Conservation (phyloP, 2,113 vertebrate genomes). For the Megatriorchis doriae region DNA sequence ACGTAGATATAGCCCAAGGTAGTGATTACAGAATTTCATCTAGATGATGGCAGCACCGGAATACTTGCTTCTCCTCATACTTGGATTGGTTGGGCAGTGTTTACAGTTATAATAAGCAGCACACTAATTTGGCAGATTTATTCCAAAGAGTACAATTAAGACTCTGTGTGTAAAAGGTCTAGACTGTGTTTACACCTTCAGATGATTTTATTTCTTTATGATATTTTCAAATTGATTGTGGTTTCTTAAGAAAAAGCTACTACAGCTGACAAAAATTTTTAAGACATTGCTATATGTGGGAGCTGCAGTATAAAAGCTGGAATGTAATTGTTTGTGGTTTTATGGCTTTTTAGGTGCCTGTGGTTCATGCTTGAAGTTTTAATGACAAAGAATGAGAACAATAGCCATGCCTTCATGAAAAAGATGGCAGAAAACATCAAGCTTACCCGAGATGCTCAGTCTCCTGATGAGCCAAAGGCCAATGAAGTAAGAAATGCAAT, state of each 20-base stretch:
- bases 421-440: slow-evolving; percentile 99
- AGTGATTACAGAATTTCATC: background rate
- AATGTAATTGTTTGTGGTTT: slow-evolving; percentile 28
- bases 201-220: background rate
- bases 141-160: background rate
- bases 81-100: background rate
- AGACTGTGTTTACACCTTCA: background rate
- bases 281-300: background rate
- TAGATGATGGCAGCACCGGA: background rate
- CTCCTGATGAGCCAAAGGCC: slow-evolving; percentile 92
- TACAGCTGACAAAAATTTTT: background rate
- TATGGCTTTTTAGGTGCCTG: slow-evolving; percentile 80
- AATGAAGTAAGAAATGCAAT: slow-evolving; percentile 83
- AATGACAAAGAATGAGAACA: slow-evolving; percentile 99
- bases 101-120: background rate
- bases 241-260: background rate
- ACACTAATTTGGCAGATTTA: background rate
- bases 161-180: background rate
- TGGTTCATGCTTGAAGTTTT: slow-evolving; percentile 99
- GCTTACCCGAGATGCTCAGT: slow-evolving; percentile 94
- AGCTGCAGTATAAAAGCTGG: background rate
- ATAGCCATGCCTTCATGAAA: slow-evolving; percentile 96
- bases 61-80: background rate
- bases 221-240: background rate
- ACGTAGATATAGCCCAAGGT: background rate